Evolutionary conservation across 2,113 vertebrate species (phyloP).

Genomic region (Sminthopsis crassicaudata): DNA sequence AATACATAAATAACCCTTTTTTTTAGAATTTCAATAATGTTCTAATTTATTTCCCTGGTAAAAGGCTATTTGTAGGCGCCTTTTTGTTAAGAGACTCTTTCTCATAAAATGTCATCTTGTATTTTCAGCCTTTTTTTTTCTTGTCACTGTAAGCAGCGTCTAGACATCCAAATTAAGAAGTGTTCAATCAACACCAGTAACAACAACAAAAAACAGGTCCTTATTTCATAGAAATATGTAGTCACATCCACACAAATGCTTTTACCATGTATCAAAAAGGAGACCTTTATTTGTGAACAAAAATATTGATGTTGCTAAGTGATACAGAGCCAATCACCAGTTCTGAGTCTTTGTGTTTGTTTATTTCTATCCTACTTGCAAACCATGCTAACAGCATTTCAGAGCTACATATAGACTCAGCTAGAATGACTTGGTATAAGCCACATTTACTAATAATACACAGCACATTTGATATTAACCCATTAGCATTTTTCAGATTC

Average conservation of each 20-base stretch:
- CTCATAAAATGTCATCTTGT: conserved; percentile 81
- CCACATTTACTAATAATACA: conserved; percentile 71
- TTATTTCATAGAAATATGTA: conserved; percentile 56
- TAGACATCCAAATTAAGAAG: conserved; percentile 85
- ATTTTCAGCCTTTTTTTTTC: conserved; percentile 79
- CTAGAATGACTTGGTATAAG: conserved; percentile 70
- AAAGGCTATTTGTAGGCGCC: conserved; percentile 65
- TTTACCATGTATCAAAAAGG: conserved; percentile 65
- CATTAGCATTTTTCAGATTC: conserved; percentile 41
- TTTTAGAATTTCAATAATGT: conserved; percentile 67
- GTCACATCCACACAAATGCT: conserved; percentile 68
- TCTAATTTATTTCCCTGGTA: conserved; percentile 72
- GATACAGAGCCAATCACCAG: conserved; percentile 69
- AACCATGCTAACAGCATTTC: conserved; percentile 78
- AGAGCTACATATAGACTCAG: conserved; percentile 28
- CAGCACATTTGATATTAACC: conserved; percentile 60
- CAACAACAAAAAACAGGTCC: conserved; percentile 62
- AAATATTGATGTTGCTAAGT: conserved; percentile 88
- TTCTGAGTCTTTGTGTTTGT: conserved; percentile 70
- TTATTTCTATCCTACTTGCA: conserved; percentile 68
- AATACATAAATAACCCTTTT: conserved; percentile 74
- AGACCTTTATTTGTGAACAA: conserved; percentile 83
- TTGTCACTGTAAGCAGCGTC: conserved; percentile 80
- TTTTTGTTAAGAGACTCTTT: conserved; percentile 72
- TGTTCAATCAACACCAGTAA: conserved; percentile 73